Evolutionary conservation across 2,113 vertebrate genomes (phyloP), one percentile per base, ranked within the genome.

Genomic region (Hypomesus transpacificus): DNA sequence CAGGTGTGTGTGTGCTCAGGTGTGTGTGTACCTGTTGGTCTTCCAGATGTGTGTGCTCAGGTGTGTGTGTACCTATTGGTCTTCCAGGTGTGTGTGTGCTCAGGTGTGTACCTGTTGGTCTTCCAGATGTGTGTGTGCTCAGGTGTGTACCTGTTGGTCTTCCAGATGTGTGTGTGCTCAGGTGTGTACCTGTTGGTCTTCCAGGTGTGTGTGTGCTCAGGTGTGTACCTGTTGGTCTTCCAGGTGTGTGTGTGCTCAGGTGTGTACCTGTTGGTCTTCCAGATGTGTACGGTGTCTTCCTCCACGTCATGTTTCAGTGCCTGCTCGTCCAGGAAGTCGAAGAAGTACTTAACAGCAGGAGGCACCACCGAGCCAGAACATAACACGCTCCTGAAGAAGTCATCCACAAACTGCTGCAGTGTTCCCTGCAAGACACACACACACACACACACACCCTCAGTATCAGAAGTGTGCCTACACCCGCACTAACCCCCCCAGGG

Each of bases 271-370:
- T 98, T 99, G 24, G 97, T 99, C 88, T 99, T 99, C 97, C 97
- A 99, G 87, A 99, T 98, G 82, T 99, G 97, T 83, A 98, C 93
- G 24, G 97, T 99, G 81, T 98, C 97, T 71, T 99, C 96, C 39
- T 99, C 97, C 74, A 92, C 94, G 68, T 97, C 95, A 8, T 98
- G 94, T 82, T 94, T 94, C 78, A 90, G 93, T 0, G 96, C 96
- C 90, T 99, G 96, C 71, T 99, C 97, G 18, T 99, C 97, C 88
- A 99, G 83, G 84, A 98, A 99, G 87, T 99, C 97, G 6, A 99
- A 99, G 88, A 97, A 99, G 74, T 98, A 99, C 79, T 99, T 99
- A 74, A 99, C 94, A 0, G 97, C 96, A 0, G 97, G 96, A 0
- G 97, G 96, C 31, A 98, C 95, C 0, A 92, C 90, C 0, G 91